phyloP scores from a whole-genome alignment of 2,797 vertebrate species.

The Discoglossus pictus region DNA sequence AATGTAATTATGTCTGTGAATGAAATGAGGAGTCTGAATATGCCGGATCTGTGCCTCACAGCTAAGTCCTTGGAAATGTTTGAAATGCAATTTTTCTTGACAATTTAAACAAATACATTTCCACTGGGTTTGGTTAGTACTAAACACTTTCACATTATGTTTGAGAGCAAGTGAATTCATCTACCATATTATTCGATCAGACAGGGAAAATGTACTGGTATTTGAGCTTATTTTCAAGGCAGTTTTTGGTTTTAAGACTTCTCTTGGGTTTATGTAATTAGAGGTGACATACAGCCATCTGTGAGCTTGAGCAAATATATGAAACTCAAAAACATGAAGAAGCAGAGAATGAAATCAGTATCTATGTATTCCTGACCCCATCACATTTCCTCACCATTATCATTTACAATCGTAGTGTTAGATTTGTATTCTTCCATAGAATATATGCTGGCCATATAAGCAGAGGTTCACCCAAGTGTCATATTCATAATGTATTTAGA shows the following conservation, averaged over 20 bases:
- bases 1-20: no score
- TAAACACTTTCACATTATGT: conserved; percentile 33
- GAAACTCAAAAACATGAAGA: conserved; percentile 8
- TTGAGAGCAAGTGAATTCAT: conserved; percentile 43
- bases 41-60: not conserved
- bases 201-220: not conserved
- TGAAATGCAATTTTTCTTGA: conserved; percentile 65
- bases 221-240: not conserved
- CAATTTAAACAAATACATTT: conserved; percentile 64
- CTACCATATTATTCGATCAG: not conserved
- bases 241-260: conserved; percentile 48
- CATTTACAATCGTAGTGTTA: not conserved
- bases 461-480: no score
- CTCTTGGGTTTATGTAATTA: conserved; percentile 42
- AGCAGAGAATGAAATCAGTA: not conserved
- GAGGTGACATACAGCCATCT: conserved; percentile 47
- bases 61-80: conserved; percentile 39
- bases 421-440: not conserved
- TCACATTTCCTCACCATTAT: not conserved
- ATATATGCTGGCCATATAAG: no score
- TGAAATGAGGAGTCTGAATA: conserved; percentile 6
- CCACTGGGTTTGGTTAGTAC: conserved; percentile 47
- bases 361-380: conserved; percentile 8
- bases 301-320: conserved; percentile 48
- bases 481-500: no score